Evolutionary conservation across 2,888 invertebrate species (phyloP).

Genomic region (Linnaemya tessellans): DNA sequence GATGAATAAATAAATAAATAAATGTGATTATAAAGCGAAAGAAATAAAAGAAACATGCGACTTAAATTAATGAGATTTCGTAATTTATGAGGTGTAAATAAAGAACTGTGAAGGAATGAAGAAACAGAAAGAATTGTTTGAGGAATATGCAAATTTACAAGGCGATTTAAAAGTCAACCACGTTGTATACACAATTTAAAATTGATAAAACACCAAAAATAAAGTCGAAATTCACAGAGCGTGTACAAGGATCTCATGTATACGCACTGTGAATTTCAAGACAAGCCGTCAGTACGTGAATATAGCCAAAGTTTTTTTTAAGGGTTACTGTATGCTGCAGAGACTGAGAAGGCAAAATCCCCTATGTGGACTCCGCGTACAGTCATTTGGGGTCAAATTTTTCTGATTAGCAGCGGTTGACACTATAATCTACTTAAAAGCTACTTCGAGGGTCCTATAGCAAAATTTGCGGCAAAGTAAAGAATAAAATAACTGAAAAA

Average conservation of each 20-base stretch:
- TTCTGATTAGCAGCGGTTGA: too few relatives aligned
- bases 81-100: slow-evolving; percentile 78
- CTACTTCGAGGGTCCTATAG: too few relatives aligned
- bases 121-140: neutral
- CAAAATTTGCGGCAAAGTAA: too few relatives aligned
- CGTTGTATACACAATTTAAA: slow-evolving; percentile 4
- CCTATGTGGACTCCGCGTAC: too few relatives aligned
- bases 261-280: neutral
- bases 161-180: neutral
- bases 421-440: too few relatives aligned
- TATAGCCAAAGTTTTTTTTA: too few relatives aligned
- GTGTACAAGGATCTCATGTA: neutral
- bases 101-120: slow-evolving; percentile 36
- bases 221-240: slow-evolving; percentile 15
- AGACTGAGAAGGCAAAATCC: too few relatives aligned
- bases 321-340: too few relatives aligned
- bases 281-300: neutral
- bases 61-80: slow-evolving; percentile 81
- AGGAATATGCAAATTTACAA: slow-evolving; percentile 15
- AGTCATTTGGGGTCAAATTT: too few relatives aligned
- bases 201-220: slow-evolving; percentile 37
- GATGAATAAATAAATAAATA: slow-evolving; percentile 64
- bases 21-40: slow-evolving; percentile 75
- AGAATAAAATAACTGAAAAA: too few relatives aligned
- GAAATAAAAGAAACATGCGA: slow-evolving; percentile 71